These are phyloP conservation scores for Lasioglossum figueresi DNA, from an alignment of 2,888 invertebrate species.

Conservation along the genomic window DNA sequence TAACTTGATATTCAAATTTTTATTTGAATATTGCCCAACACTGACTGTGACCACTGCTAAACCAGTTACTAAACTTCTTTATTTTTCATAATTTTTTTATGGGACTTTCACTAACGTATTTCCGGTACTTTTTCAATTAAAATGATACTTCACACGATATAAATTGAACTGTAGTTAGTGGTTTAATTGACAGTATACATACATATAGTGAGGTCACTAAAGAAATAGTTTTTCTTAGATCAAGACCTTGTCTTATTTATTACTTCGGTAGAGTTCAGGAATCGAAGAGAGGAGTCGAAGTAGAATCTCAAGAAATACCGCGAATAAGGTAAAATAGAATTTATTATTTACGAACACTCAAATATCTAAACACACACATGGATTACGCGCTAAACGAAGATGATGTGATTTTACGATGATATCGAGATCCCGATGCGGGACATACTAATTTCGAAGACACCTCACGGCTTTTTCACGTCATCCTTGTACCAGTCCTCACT, in stretches of 20 bases:
- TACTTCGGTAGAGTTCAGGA: background rate
- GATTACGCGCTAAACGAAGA: slow-evolving; percentile 65
- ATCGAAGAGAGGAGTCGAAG: background rate
- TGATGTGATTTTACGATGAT: slow-evolving; percentile 61
- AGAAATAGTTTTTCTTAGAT: no score
- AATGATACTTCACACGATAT: no score
- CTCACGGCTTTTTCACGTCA: slow-evolving; percentile 85
- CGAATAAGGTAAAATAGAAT: slow-evolving; percentile 66
- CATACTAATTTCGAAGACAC: slow-evolving; percentile 72
- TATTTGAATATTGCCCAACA: no score
- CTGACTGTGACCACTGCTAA: no score
- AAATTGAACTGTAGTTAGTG: no score
- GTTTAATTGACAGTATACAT: no score
- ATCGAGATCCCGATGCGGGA: slow-evolving; percentile 83
- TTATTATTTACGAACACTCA: slow-evolving; percentile 71
- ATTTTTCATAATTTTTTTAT: no score
- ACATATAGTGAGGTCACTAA: no score
- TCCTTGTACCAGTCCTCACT: slow-evolving; percentile 96
- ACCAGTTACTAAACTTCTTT: no score
- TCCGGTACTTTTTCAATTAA: no score
- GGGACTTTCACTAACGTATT: no score
- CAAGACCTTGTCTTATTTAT: background rate
- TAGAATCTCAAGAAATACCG: background rate
- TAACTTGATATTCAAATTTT: no score
- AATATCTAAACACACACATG: slow-evolving; percentile 68